Conservation (phyloP, 2,113 vertebrate genomes). For the Gopherus flavomarginatus region DNA sequence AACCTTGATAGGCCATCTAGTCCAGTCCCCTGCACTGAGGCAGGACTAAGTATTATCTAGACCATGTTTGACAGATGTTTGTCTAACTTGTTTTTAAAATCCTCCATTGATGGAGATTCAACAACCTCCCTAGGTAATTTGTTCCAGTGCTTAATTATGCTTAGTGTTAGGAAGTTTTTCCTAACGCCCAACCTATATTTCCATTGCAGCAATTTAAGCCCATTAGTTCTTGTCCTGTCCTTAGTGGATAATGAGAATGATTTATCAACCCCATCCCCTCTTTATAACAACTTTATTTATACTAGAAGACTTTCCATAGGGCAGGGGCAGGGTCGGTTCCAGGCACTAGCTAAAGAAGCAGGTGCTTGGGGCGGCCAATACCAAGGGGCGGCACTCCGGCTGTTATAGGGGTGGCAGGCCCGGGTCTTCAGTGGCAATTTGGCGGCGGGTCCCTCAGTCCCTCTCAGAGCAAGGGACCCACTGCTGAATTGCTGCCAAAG, state of each 20-base stretch:
- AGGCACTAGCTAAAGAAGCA: too few species aligned
- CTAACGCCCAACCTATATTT: neutral
- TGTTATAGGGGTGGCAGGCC: too few species aligned
- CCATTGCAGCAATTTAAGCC: neutral
- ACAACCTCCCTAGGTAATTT: neutral
- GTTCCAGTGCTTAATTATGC: neutral
- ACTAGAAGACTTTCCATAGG: neutral
- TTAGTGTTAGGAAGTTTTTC: neutral
- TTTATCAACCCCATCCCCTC: neutral
- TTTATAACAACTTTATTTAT: neutral
- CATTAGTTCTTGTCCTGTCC: neutral
- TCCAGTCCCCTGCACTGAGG: neutral
- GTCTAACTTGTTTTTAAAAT: neutral
- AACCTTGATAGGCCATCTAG: neutral
- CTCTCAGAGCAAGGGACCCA: too few species aligned
- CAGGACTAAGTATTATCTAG: neutral
- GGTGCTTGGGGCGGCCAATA: too few species aligned
- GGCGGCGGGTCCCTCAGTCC: too few species aligned
- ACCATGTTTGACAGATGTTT: neutral
- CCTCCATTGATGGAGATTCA: neutral
- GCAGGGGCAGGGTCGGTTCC: too few species aligned
- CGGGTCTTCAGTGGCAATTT: too few species aligned
- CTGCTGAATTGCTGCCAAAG: too few species aligned
- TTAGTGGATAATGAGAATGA: neutral
- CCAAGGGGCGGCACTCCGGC: too few species aligned